phyloP scores from a whole-genome alignment of 2,888 invertebrate species.

The Nysson spinosus region DNA sequence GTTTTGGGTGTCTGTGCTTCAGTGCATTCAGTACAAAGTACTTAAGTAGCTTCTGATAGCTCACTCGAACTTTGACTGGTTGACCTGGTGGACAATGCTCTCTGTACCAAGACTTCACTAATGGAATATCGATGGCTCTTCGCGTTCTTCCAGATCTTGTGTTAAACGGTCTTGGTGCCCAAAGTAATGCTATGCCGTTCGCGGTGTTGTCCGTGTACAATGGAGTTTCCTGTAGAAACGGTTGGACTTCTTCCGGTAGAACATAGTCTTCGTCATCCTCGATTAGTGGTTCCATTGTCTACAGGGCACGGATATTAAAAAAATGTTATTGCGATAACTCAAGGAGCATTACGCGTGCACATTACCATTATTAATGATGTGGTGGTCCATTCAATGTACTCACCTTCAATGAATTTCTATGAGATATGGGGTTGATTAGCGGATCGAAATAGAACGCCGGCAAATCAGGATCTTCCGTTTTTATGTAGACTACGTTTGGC shows the following conservation, averaged over 20 bases:
- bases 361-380: no score
- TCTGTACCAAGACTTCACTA: conserved; percentile 98
- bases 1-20: conserved; percentile 98
- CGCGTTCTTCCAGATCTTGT: conserved; percentile 94
- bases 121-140: conserved; percentile 96
- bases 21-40: conserved; percentile 98
- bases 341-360: no score
- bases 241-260: conserved; percentile 92
- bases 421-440: conserved; percentile 98
- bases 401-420: conserved; percentile 90
- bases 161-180: conserved; percentile 99
- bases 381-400: conserved; percentile 52
- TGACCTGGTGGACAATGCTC: conserved; percentile 96
- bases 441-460: conserved; percentile 99
- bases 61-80: conserved; percentile 99
- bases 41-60: conserved; percentile 98
- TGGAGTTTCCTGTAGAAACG: conserved; percentile 96
- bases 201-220: conserved; percentile 99
- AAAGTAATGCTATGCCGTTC: conserved; percentile 96
- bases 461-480: conserved; percentile 99
- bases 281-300: conserved; percentile 89
- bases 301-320: conserved; percentile 35
- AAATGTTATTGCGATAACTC: no score
- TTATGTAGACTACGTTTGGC: conserved; percentile 99
- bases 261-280: conserved; percentile 97